Evolutionary conservation across 2,888 invertebrate species (phyloP).

Genomic region (Mythimna impura): DNA sequence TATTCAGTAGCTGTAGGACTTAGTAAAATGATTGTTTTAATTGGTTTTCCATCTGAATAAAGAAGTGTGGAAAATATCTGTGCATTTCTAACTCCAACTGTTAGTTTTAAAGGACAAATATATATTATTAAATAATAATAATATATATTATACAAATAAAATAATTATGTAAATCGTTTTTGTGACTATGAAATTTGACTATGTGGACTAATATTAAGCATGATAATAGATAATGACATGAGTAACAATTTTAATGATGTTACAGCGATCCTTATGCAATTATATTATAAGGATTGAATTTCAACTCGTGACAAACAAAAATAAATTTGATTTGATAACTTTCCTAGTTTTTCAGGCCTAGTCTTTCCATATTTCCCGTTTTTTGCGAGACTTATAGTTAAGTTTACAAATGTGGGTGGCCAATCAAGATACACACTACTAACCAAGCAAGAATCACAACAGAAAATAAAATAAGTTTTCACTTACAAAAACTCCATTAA

Average conservation of each 20-base stretch:
- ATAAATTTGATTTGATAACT: not conserved
- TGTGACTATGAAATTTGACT: no score
- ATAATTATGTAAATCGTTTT: no score
- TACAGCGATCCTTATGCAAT: no score
- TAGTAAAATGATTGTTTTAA: constrained; percentile 11
- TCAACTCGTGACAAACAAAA: no score
- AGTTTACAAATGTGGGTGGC: not conserved
- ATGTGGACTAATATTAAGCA: no score
- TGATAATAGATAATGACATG: no score
- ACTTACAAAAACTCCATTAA: constrained; percentile 18
- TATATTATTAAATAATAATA: no score
- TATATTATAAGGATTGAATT: no score
- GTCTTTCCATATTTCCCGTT: not conserved
- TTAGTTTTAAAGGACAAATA: no score
- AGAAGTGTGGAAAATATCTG: not conserved
- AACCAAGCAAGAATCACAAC: not conserved
- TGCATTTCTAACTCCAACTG: not conserved
- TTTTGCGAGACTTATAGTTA: not conserved
- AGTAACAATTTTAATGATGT: no score
- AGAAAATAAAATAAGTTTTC: constrained; percentile 11
- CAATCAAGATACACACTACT: not conserved
- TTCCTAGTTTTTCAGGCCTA: no score
- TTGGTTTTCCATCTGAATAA: not conserved
- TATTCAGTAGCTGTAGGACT: constrained; percentile 42
- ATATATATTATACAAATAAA: no score